Percentiles rank a stretch among this genome's conserved stretches.
phyloP scores from a whole-genome alignment of 2,888 invertebrate species.

The Steromphala cineraria region DNA sequence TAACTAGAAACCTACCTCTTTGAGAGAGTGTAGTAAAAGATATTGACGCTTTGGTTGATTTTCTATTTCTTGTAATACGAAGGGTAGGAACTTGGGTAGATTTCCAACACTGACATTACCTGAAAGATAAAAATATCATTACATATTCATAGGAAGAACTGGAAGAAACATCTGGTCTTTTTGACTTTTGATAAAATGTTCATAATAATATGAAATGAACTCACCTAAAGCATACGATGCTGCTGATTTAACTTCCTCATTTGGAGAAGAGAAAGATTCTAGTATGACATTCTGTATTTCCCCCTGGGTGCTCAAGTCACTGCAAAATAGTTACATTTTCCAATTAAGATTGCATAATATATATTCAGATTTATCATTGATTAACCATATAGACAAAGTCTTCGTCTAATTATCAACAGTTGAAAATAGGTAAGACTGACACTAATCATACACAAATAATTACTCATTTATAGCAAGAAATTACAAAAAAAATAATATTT shows the following conservation, averaged over 20 bases:
- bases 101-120: slow-evolving; percentile 97
- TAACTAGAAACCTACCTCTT: slow-evolving; percentile 83
- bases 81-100: slow-evolving; percentile 92
- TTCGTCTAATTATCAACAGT: too few species aligned
- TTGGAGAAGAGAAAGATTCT: slow-evolving; percentile 90
- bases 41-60: slow-evolving; percentile 96
- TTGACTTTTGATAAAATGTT: background rate
- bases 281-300: slow-evolving; percentile 78
- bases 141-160: too few species aligned
- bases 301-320: slow-evolving; percentile 72
- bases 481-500: too few species aligned
- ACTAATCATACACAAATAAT: too few species aligned
- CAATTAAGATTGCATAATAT: background rate
- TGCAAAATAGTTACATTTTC: slow-evolving; percentile 42
- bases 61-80: slow-evolving; percentile 94
- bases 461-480: too few species aligned
- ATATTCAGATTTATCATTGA: too few species aligned
- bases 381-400: too few species aligned
- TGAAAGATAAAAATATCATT: slow-evolving; percentile 44
- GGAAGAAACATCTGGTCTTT: too few species aligned
- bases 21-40: slow-evolving; percentile 94
- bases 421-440: too few species aligned
- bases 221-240: slow-evolving; percentile 93
- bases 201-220: background rate
- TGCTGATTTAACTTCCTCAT: slow-evolving; percentile 97